Evolutionary conservation across 2,888 invertebrate species (phyloP).

Genomic region (Synanthedon tipuliformis): DNA sequence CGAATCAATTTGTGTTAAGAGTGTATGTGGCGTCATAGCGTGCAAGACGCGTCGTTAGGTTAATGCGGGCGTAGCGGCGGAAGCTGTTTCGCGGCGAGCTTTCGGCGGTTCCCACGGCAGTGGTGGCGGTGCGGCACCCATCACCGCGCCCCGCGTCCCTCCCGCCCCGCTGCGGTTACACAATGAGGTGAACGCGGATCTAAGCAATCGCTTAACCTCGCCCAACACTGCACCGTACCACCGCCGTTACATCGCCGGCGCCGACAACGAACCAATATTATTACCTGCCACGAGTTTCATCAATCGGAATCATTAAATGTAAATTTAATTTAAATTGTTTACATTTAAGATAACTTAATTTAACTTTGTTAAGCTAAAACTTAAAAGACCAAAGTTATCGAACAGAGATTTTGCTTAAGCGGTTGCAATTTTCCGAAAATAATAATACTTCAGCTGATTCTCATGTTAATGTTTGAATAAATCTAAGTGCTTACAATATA

Average conservation of each 20-base stretch:
- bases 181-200: constrained; percentile 71
- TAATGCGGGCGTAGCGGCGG: constrained; percentile 56
- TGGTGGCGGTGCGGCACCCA: constrained; percentile 8
- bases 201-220: constrained; percentile 71
- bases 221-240: constrained; percentile 43
- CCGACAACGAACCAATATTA: neutral
- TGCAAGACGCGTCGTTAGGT: constrained; percentile 57
- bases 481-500: too few relatives aligned
- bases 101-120: constrained; percentile 66
- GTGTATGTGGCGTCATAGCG: constrained; percentile 30
- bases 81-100: constrained; percentile 61
- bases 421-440: too few relatives aligned
- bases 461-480: too few relatives aligned
- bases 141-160: constrained; percentile 16
- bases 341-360: neutral
- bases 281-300: neutral
- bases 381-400: too few relatives aligned
- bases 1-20: constrained; percentile 47
- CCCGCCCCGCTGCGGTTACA: constrained; percentile 38
- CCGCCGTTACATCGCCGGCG: constrained; percentile 3
- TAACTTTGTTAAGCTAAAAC: too few relatives aligned
- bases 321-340: neutral
- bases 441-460: too few relatives aligned
- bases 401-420: too few relatives aligned
- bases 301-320: neutral